Evolutionary conservation across 2,888 invertebrate species (phyloP).

Genomic region (Stenodema calcarata): DNA sequence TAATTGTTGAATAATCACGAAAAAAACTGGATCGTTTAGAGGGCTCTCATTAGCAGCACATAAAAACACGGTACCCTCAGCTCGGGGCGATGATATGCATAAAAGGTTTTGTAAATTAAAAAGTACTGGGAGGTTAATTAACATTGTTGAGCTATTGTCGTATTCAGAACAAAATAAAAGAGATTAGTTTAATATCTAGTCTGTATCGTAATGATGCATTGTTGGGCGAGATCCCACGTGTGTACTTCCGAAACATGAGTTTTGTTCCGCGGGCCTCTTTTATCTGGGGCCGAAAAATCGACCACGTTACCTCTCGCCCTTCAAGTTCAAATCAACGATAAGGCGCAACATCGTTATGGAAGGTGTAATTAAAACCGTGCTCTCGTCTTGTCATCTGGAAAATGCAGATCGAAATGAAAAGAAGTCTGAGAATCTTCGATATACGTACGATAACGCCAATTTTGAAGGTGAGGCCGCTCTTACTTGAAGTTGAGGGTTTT

Average conservation of each 20-base stretch:
- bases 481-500: too few relatives aligned
- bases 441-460: too few relatives aligned
- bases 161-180: background rate
- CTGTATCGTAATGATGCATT: constrained; percentile 17
- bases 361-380: background rate
- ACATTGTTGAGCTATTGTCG: background rate
- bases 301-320: background rate
- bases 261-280: background rate
- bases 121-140: background rate
- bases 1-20: background rate
- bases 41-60: background rate
- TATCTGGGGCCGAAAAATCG: background rate
- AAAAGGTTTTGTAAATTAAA: background rate
- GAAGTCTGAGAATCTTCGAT: too few relatives aligned
- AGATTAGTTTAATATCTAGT: background rate
- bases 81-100: background rate
- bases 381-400: background rate
- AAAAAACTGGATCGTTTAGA: background rate
- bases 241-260: constrained; percentile 28
- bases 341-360: background rate
- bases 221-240: constrained; percentile 30
- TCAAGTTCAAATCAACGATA: background rate
- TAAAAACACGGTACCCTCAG: background rate
- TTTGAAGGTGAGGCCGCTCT: too few relatives aligned
- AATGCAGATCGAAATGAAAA: background rate